Conservation (phyloP, 2,113 vertebrate species). For the Microtus montanus region DNA sequence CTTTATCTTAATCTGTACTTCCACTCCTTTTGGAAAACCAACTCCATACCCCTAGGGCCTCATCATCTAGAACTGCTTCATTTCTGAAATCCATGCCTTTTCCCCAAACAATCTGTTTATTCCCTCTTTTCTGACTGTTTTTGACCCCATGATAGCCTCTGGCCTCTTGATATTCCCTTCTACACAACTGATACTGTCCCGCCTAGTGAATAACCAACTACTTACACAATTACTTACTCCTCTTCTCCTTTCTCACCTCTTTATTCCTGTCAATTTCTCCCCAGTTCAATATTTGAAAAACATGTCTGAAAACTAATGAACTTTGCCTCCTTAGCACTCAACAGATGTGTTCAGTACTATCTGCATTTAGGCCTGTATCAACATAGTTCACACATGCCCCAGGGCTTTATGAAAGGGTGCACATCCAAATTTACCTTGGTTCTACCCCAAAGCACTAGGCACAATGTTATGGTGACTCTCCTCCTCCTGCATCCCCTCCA, state of each 20-base stretch:
- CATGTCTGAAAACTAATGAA: slow-evolving; percentile 32
- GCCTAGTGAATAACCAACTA: neutral
- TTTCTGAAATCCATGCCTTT: neutral
- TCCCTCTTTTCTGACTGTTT: neutral
- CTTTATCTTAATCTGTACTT: slow-evolving; percentile 39
- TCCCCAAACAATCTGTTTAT: neutral
- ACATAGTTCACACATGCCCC: neutral
- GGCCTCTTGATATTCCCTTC: neutral
- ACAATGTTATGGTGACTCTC: slow-evolving; percentile 13
- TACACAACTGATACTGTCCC: neutral
- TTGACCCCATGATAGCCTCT: neutral
- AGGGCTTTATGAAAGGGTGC: slow-evolving; percentile 17
- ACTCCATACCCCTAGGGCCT: neutral
- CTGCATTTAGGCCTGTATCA: neutral
- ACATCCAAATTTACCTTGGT: neutral
- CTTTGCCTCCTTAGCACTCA: neutral
- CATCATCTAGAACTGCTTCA: neutral
- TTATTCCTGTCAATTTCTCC: slow-evolving; percentile 8
- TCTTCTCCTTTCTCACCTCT: neutral
- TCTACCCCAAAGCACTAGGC: neutral
- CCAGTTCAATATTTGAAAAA: slow-evolving; percentile 14
- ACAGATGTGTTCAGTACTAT: neutral
- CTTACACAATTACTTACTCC: neutral
- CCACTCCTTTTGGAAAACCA: slow-evolving; percentile 5
- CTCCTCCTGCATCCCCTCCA: neutral